These are phyloP conservation scores for Rhagonycha fulva DNA, from an alignment of 2,888 invertebrate species.

Conservation along the genomic window DNA sequence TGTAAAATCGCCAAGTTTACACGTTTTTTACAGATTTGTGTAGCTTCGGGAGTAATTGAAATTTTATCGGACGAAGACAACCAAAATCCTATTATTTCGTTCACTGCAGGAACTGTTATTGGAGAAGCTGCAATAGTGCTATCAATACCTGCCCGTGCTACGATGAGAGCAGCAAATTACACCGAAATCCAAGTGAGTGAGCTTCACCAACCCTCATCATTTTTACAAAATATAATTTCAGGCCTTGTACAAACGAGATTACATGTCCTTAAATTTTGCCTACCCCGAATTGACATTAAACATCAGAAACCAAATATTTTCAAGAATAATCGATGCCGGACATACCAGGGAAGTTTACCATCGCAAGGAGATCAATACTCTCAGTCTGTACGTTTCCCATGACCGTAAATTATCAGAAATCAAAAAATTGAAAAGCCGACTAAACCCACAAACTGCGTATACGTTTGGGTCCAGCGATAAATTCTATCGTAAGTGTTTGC, in stretches of 20 bases:
- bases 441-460: constrained; percentile 52
- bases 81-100: constrained; percentile 60
- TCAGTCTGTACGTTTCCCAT: constrained; percentile 58
- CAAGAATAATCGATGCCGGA: constrained; percentile 24
- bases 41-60: constrained; percentile 58
- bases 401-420: constrained; percentile 58
- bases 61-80: constrained; percentile 60
- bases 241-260: constrained; percentile 58
- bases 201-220: too few relatives aligned
- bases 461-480: constrained; percentile 48
- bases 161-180: constrained; percentile 60
- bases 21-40: constrained; percentile 54
- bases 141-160: constrained; percentile 59
- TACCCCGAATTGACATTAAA: constrained; percentile 56
- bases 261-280: constrained; percentile 57
- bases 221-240: constrained; percentile 3
- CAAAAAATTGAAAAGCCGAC: constrained; percentile 58
- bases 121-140: constrained; percentile 60
- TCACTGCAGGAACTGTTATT: constrained; percentile 59
- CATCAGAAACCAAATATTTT: constrained; percentile 39
- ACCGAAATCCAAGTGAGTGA: constrained; percentile 50
- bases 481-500: constrained; percentile 55
- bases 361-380: constrained; percentile 40
- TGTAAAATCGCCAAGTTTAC: neutral
- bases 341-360: neutral